These are phyloP conservation scores for Netelia fuscicornis DNA, from an alignment of 2,888 invertebrate species.

Conservation along the genomic window DNA sequence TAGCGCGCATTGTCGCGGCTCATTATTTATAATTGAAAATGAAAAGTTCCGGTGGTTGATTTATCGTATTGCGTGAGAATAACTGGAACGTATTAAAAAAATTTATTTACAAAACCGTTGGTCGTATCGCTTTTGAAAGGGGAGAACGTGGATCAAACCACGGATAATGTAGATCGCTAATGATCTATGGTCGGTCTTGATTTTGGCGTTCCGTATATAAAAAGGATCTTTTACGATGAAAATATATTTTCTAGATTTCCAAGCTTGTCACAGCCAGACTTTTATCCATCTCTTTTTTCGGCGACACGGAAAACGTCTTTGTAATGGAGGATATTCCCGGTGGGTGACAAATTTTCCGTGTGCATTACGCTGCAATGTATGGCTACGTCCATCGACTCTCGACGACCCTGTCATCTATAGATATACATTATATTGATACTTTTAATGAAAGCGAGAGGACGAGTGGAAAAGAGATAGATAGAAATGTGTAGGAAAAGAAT, in stretches of 20 bases:
- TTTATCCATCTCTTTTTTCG: neutral
- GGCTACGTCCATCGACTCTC: neutral
- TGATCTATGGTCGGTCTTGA: too few species aligned
- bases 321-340: neutral
- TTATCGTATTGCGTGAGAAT: neutral
- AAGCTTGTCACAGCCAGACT: too few species aligned
- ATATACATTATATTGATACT: too few species aligned
- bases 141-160: too few species aligned
- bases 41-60: neutral
- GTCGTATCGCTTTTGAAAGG: too few species aligned
- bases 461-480: constrained; percentile 1
- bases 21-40: neutral
- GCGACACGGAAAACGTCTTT: neutral
- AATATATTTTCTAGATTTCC: too few species aligned
- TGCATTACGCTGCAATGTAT: constrained; percentile 6
- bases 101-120: too few species aligned
- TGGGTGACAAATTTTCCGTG: neutral
- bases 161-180: too few species aligned
- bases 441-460: neutral
- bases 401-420: too few species aligned
- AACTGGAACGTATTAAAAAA: neutral
- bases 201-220: too few species aligned
- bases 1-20: neutral
- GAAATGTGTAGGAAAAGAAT: constrained; percentile 13
- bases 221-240: too few species aligned